These are phyloP conservation scores for Mormyrus hasselquistii DNA, from an alignment of 2,797 vertebrate genomes.

Conservation along the genomic window DNA sequence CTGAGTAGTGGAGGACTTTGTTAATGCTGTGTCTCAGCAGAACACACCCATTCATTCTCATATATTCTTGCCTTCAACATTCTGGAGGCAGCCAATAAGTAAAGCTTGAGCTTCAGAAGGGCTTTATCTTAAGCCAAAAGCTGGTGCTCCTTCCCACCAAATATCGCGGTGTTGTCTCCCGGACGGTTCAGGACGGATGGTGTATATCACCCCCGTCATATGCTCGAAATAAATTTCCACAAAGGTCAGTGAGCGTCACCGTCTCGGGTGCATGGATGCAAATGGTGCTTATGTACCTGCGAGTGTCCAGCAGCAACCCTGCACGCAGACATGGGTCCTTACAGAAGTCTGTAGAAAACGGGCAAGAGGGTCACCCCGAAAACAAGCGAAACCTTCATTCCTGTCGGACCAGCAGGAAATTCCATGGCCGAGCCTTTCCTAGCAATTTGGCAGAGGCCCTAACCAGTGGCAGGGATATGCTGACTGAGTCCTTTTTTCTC, in stretches of 20 bases:
- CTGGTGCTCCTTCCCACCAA: neutral
- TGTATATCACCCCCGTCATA: neutral
- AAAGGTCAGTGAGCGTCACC: neutral
- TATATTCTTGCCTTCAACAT: neutral
- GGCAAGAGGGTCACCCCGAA: constrained; percentile 12
- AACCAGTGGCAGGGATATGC: constrained; percentile 47
- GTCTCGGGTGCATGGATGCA: neutral
- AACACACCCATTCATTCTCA: neutral
- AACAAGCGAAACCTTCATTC: constrained; percentile 40
- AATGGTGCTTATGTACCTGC: neutral
- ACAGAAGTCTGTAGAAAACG: neutral
- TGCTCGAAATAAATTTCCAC: neutral
- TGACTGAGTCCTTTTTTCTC: constrained; percentile 42
- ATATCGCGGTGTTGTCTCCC: neutral
- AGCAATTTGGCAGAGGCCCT: constrained; percentile 33
- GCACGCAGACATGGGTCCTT: neutral
- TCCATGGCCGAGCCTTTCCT: constrained; percentile 53
- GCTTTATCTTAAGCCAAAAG: neutral
- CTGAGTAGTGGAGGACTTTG: neutral
- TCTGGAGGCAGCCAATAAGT: neutral
- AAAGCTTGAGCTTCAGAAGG: neutral
- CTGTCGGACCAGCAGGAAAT: constrained; percentile 57
- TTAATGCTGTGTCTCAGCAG: neutral
- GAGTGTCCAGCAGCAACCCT: neutral
- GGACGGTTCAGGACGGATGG: neutral